These are phyloP conservation scores for Macrochelys suwanniensis DNA, from an alignment of 2,797 vertebrate species.

Conservation along the genomic window DNA sequence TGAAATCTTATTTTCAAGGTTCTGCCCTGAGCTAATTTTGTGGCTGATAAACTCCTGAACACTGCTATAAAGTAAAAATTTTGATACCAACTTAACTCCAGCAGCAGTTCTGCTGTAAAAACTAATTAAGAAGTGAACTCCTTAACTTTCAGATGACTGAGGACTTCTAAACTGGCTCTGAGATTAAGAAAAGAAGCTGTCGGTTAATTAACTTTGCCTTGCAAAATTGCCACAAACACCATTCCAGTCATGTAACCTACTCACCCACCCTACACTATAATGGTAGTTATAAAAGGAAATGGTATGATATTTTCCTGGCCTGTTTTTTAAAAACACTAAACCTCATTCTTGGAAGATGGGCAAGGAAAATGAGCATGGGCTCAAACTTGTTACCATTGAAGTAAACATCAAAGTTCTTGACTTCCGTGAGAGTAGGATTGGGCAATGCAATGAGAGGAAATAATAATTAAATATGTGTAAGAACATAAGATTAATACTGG, in stretches of 20 bases:
- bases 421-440: rapidly evolving
- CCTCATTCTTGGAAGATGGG: rapidly evolving
- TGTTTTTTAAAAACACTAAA: neutral
- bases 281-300: neutral
- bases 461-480: neutral
- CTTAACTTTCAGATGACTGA: neutral
- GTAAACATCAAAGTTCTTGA: neutral
- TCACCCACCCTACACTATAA: rapidly evolving
- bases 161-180: neutral
- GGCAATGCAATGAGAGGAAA: neutral
- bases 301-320: neutral
- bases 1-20: neutral
- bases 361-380: neutral
- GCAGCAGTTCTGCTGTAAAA: neutral
- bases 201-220: neutral
- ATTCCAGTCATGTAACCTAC: neutral
- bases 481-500: no score
- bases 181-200: neutral
- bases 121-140: neutral
- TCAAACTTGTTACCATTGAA: neutral
- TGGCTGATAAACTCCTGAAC: neutral
- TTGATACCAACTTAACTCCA: neutral
- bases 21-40: neutral
- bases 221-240: neutral
- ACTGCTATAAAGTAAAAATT: neutral